These are phyloP conservation scores for Ceratina japonica DNA, from an alignment of 1,140 invertebrate species.

Conservation along the genomic window DNA sequence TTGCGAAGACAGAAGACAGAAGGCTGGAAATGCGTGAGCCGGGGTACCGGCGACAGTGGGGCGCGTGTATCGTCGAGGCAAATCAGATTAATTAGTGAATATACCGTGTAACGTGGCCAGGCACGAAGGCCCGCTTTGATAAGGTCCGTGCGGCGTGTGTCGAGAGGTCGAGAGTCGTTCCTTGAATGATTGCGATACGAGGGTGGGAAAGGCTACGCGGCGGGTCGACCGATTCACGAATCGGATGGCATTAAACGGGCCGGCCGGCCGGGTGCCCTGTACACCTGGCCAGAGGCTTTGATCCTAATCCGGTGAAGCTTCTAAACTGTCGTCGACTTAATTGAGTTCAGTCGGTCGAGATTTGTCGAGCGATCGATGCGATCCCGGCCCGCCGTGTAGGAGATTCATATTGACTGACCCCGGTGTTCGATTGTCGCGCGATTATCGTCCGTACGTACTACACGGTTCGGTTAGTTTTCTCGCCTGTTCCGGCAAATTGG, in stretches of 20 bases:
- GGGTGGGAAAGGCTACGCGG: conserved; percentile 23
- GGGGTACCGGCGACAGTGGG: conserved; percentile 16
- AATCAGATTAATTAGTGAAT: conserved; percentile 65
- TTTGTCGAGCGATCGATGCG: conserved; percentile 39
- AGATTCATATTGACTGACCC: conserved; percentile 47
- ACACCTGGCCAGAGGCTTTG: conserved; percentile 45
- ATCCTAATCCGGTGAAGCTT: conserved; percentile 55
- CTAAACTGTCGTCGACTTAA: conserved; percentile 57
- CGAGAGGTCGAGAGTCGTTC: conserved; percentile 42
- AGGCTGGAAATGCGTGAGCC: conserved; percentile 53
- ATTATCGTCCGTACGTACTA: not conserved
- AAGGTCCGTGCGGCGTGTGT: conserved; percentile 29
- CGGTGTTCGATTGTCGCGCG: not conserved
- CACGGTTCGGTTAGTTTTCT: not conserved
- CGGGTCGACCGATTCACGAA: conserved; percentile 37
- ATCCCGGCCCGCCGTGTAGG: not conserved
- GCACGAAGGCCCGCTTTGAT: conserved; percentile 62
- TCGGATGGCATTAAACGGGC: conserved; percentile 56
- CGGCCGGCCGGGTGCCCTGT: conserved; percentile 31
- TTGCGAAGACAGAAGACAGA: conserved; percentile 50
- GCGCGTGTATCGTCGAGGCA: conserved; percentile 42
- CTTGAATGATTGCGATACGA: conserved; percentile 43
- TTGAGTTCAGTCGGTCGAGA: conserved; percentile 46
- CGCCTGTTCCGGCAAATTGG: not conserved
- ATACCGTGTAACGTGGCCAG: conserved; percentile 49